These are phyloP conservation scores for Neopelma chrysocephalum DNA, from an alignment of 2,797 vertebrate genomes.

Conservation along the genomic window DNA sequence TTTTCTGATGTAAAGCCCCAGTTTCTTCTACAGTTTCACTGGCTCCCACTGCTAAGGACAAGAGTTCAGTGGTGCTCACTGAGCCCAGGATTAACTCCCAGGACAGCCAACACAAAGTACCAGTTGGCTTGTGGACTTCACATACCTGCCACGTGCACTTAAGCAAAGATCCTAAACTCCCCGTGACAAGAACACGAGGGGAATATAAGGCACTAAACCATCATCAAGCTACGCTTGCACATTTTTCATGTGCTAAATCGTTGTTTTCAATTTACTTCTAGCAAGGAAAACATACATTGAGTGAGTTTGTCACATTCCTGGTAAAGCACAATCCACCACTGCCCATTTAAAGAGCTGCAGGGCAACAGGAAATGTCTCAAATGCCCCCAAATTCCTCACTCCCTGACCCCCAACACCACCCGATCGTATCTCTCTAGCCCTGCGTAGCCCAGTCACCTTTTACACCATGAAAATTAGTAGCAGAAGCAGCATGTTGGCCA, in stretches of 20 bases:
- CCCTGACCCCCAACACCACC: neutral
- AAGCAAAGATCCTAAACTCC: neutral
- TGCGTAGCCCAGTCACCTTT: neutral
- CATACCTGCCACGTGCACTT: neutral
- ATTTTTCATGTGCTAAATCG: neutral
- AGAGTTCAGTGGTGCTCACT: neutral
- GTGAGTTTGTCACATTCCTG: slow-evolving; percentile 16
- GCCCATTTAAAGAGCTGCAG: neutral
- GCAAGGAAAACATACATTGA: neutral
- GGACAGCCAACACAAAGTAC: neutral
- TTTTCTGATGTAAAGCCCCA: neutral
- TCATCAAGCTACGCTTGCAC: neutral
- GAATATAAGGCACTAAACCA: neutral
- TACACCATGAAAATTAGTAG: neutral
- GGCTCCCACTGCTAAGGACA: slow-evolving; percentile 12
- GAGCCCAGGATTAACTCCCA: neutral
- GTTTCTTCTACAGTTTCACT: neutral
- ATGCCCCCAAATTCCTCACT: neutral
- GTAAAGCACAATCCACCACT: neutral
- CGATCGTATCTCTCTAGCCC: neutral
- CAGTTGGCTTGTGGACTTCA: neutral
- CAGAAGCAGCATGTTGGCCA: neutral
- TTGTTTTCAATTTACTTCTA: slow-evolving; percentile 20
- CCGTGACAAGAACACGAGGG: neutral
- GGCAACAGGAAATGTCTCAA: neutral